phyloP scores from a whole-genome alignment of 2,797 vertebrate species.

The Arrhamphus sclerolepis region DNA sequence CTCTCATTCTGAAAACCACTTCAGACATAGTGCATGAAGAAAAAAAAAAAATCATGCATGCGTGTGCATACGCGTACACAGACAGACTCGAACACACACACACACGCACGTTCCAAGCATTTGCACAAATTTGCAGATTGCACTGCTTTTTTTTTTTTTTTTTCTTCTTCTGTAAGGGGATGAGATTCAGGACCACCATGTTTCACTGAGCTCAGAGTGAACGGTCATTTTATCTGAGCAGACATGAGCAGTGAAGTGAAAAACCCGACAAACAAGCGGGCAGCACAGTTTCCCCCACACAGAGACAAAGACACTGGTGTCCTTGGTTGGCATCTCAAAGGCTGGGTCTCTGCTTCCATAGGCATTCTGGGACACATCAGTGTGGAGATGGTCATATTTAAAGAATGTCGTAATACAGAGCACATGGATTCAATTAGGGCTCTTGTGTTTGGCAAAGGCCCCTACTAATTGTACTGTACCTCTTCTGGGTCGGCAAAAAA shows the following conservation, averaged over 20 bases:
- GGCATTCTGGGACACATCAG: constrained; percentile 63
- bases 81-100: no score
- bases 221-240: constrained; percentile 71
- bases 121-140: constrained; percentile 48
- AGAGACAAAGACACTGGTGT: constrained; percentile 77
- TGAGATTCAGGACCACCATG: constrained; percentile 26
- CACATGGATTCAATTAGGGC: constrained; percentile 63
- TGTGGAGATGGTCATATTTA: constrained; percentile 63
- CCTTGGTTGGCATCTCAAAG: constrained; percentile 49
- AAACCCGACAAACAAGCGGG: constrained; percentile 70
- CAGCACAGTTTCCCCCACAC: constrained; percentile 42
- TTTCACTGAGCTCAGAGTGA: constrained; percentile 45
- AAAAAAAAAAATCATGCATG: constrained; percentile 29
- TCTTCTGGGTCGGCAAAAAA: constrained; percentile 1
- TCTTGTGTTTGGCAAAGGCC: constrained; percentile 22
- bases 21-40: constrained; percentile 35
- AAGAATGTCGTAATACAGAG: constrained; percentile 55
- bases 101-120: constrained; percentile 16
- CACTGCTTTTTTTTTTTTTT: constrained; percentile 54
- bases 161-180: constrained; percentile 51
- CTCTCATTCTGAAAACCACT: constrained; percentile 66
- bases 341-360: constrained; percentile 50
- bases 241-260: constrained; percentile 75
- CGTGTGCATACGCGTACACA: constrained; percentile 9
- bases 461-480: constrained; percentile 24